phyloP scores from a whole-genome alignment of 2,888 invertebrate genomes.

The Tenthredo notha region DNA sequence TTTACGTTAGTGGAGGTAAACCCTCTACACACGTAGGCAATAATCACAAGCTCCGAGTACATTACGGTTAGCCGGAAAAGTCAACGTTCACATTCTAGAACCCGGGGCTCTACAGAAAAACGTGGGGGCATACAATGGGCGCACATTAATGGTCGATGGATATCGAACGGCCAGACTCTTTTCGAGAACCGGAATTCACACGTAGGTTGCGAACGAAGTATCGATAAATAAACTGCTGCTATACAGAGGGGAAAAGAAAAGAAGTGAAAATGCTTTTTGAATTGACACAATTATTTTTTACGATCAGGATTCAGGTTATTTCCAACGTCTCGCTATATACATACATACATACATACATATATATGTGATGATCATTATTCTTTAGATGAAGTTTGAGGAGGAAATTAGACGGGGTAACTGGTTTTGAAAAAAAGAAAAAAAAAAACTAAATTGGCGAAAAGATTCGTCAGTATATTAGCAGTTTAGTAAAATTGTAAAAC shows the following conservation, averaged over 20 bases:
- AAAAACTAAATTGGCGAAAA: not conserved
- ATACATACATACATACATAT: not conserved
- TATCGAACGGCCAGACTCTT: slow-evolving; percentile 39
- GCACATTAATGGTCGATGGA: slow-evolving; percentile 50
- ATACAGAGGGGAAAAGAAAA: not conserved
- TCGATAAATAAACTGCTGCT: slow-evolving; percentile 45
- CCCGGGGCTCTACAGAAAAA: slow-evolving; percentile 25
- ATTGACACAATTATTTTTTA: slow-evolving; percentile 17
- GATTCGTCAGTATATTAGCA: slow-evolving; percentile 12
- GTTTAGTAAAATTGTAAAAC: slow-evolving; percentile 44
- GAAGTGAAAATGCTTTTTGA: not conserved
- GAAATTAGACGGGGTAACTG: not conserved
- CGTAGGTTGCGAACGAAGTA: slow-evolving; percentile 22
- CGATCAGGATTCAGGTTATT: not conserved
- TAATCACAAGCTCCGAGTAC: slow-evolving; percentile 43
- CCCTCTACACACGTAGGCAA: slow-evolving; percentile 40
- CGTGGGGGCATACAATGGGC: slow-evolving; percentile 41
- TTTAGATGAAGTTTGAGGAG: not conserved
- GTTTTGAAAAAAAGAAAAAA: not conserved
- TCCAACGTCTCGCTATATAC: not conserved
- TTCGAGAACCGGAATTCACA: slow-evolving; percentile 31
- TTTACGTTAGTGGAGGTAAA: slow-evolving; percentile 15
- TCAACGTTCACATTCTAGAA: slow-evolving; percentile 49
- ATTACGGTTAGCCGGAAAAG: slow-evolving; percentile 50
- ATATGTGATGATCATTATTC: not conserved